These are phyloP conservation scores for Plusia festucae DNA, from an alignment of 2,888 invertebrate species.

Conservation along the genomic window DNA sequence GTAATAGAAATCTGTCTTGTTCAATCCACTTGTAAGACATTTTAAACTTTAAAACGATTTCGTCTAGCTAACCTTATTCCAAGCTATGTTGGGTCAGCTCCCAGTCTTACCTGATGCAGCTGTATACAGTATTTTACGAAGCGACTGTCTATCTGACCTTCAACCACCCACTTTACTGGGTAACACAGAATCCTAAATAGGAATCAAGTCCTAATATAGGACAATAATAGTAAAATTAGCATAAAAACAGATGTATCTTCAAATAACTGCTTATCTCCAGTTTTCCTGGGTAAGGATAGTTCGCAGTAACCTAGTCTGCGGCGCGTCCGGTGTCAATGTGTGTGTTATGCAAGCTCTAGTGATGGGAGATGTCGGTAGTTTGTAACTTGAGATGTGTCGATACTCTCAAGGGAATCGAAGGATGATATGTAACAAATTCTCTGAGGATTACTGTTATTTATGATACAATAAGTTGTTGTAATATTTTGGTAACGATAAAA, in stretches of 20 bases:
- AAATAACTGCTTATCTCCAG: slow-evolving; percentile 50
- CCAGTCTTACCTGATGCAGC: no score
- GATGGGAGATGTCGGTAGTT: slow-evolving; percentile 29
- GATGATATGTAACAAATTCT: not conserved
- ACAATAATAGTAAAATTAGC: slow-evolving; percentile 6
- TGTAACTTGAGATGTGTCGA: slow-evolving; percentile 34
- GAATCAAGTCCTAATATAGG: not conserved
- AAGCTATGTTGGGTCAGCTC: no score
- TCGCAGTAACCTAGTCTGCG: slow-evolving; percentile 57
- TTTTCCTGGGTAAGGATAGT: slow-evolving; percentile 56
- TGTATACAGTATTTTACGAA: no score
- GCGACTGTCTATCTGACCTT: no score
- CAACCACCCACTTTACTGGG: no score
- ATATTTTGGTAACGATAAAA: no score
- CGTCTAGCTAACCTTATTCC: no score
- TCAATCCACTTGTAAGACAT: no score
- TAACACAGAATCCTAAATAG: no score
- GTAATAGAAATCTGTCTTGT: no score
- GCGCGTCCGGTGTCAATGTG: slow-evolving; percentile 53
- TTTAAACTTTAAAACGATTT: no score
- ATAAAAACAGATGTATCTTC: slow-evolving; percentile 21
- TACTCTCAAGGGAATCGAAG: not conserved
- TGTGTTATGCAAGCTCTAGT: slow-evolving; percentile 60
- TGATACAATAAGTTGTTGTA: no score
- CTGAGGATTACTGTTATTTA: not conserved